Evolutionary conservation across 2,797 vertebrate species (phyloP).

Genomic region (Molossus alvarezi): DNA sequence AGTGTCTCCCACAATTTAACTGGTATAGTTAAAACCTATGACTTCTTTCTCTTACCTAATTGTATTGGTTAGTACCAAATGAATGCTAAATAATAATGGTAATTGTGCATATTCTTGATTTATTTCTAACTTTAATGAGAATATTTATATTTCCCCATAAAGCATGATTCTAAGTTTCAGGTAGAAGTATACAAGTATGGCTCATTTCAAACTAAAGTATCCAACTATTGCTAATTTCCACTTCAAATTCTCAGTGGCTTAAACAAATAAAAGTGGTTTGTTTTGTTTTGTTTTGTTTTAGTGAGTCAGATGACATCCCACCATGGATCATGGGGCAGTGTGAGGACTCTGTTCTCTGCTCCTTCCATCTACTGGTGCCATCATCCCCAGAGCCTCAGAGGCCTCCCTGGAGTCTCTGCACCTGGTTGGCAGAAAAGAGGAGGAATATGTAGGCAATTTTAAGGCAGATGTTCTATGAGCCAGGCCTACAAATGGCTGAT

Average conservation of each 20-base stretch:
- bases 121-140: neutral
- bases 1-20: neutral
- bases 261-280: neutral
- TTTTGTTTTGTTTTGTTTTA: neutral
- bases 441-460: neutral
- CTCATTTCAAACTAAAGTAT: conserved; percentile 48
- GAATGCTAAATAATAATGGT: neutral
- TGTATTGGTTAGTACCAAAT: neutral
- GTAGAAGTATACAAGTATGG: neutral
- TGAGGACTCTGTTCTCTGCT: neutral
- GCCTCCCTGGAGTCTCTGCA: neutral
- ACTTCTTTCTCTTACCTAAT: neutral
- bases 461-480: neutral
- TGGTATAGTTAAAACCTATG: neutral
- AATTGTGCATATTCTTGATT: neutral
- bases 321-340: neutral
- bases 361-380: too few relatives aligned
- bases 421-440: neutral
- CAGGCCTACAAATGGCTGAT: neutral
- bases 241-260: conserved; percentile 21
- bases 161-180: neutral
- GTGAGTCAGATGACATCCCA: neutral
- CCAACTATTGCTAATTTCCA: conserved; percentile 24
- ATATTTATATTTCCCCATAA: neutral
- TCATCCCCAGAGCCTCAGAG: neutral